Evolutionary conservation across 2,113 vertebrate species (phyloP), one percentile per base, ranked within the genome.

Genomic region (Oophaga pumilio): DNA sequence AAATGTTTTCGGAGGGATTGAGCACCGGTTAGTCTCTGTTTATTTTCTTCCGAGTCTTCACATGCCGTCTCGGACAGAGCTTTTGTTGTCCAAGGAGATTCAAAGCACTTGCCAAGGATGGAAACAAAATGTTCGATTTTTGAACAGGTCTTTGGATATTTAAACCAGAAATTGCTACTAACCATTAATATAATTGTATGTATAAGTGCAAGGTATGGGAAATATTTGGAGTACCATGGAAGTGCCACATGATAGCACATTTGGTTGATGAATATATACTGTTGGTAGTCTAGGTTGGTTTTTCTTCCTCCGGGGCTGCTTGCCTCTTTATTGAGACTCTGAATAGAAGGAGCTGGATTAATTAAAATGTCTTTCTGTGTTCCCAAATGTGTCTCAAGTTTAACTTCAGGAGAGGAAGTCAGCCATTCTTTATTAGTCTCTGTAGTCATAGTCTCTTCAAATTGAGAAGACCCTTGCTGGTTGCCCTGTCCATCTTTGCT

Each of bases 151-250:
- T 99, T 99, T 89, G 98, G 98, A 91, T 99, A 99, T 89, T 99
- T 99, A 93, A 99, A 99, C 98, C 98, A 99, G 93, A 99, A 99
- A 91, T 99, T 99, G 93, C 98, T 99, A 88, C 98, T 99, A 90
- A 99, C 97, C 97, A 99, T 99, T 80, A 99, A 94, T 89, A 99
- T 96, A 73, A 99, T 97, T 52, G 98, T 99, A 91, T 99, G 98
- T 86, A 99, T 99, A 33, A 99, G 96, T 89, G 98, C 98, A 68
- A 99, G 96, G 91, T 99, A 99, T 0, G 98, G 98, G 90, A 99
- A 99, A 93, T 99, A 99, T 90, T 99, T 99, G 0, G 98, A 99
- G 92, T 99, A 99, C 98, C 98, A 99, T 0, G 98, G 98, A 69
- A 99, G 96, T 85, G 98, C 98, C 80, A 97, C 95, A 82, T 99